Evolutionary conservation across 2,888 invertebrate species (phyloP).

Genomic region (Epirrita christyi): DNA sequence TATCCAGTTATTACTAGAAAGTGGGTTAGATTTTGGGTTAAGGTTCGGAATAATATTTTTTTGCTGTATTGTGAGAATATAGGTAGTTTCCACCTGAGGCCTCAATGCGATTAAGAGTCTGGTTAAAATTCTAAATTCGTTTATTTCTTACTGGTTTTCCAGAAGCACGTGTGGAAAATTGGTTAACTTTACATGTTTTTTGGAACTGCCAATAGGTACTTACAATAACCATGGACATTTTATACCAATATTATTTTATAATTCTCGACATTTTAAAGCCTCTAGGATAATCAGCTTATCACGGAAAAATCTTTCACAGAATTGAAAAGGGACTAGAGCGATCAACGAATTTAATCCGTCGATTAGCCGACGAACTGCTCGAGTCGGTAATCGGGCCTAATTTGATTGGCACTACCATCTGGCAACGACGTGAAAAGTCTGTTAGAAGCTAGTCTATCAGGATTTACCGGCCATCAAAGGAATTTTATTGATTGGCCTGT

Average conservation of each 20-base stretch:
- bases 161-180: too few species aligned
- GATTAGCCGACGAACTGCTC: constrained; percentile 58
- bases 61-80: too few species aligned
- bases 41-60: too few species aligned
- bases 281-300: constrained; percentile 8
- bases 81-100: too few species aligned
- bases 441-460: constrained; percentile 57
- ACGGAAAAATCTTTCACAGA: constrained; percentile 17
- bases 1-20: too few species aligned
- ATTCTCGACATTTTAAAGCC: neutral
- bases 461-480: constrained; percentile 60
- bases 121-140: too few species aligned
- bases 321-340: constrained; percentile 35
- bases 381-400: constrained; percentile 71
- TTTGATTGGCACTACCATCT: constrained; percentile 78
- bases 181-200: too few species aligned
- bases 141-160: too few species aligned
- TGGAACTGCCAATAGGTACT: too few species aligned
- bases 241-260: neutral
- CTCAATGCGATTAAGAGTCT: too few species aligned
- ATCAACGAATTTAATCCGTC: constrained; percentile 67
- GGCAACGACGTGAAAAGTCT: constrained; percentile 73
- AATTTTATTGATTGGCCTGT: constrained; percentile 59
- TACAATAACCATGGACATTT: too few species aligned
- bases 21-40: too few species aligned